Conservation (phyloP, 2,113 vertebrate species). For the Vimba vimba region DNA sequence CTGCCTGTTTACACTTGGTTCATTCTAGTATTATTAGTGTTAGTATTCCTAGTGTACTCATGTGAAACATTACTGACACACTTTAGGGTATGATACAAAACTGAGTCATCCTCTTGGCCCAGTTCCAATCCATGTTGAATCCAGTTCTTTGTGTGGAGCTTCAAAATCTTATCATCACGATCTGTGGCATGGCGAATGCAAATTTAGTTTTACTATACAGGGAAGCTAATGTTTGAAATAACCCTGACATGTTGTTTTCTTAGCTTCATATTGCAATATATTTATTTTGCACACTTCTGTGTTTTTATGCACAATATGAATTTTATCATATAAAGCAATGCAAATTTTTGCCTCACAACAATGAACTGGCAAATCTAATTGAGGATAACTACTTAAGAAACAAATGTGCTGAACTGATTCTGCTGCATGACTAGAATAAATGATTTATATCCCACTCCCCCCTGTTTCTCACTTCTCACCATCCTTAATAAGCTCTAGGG, state of each 20-base stretch:
- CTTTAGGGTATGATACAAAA: conserved; percentile 35
- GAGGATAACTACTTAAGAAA: background rate
- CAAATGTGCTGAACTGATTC: conserved; percentile 2
- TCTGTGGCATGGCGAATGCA: conserved; percentile 27
- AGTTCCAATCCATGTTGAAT: conserved; percentile 11
- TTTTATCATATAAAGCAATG: background rate
- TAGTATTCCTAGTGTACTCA: conserved; percentile 8
- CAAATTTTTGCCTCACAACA: background rate
- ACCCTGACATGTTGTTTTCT: background rate
- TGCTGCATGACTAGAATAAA: conserved; percentile 52
- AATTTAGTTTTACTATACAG: background rate
- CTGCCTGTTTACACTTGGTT: background rate
- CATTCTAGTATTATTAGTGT: background rate
- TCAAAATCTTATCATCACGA: conserved; percentile 7
- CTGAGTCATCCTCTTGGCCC: conserved; percentile 34
- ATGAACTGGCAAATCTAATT: background rate
- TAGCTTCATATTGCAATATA: background rate
- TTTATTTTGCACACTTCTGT: background rate
- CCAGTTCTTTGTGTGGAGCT: conserved; percentile 15
- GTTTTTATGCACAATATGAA: background rate
- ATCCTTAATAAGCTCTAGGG: conserved; percentile 34
- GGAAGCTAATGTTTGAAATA: background rate
- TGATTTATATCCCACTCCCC: conserved; percentile 42
- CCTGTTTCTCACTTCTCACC: conserved; percentile 41
- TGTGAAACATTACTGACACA: conserved; percentile 26